phyloP scores from a whole-genome alignment of 2,888 invertebrate species.

The Ophion ventricosus region DNA sequence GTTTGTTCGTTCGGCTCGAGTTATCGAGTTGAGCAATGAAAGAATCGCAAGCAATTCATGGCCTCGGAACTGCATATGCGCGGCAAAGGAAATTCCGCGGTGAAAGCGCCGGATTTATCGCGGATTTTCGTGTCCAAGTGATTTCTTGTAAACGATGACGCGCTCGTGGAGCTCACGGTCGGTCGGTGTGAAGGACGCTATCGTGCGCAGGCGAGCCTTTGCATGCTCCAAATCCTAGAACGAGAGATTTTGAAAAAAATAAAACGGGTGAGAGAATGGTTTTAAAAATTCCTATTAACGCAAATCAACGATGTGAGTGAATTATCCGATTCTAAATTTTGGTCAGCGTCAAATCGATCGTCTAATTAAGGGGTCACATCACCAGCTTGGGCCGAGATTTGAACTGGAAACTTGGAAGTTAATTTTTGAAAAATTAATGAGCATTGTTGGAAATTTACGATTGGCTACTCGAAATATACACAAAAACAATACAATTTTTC shows the following conservation, averaged over 20 bases:
- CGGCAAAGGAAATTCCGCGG: constrained; percentile 4
- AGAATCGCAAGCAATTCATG: background rate
- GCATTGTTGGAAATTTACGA: background rate
- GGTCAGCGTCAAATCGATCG: no score
- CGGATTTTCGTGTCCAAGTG: constrained; percentile 58
- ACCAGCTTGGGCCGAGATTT: background rate
- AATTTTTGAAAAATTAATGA: background rate
- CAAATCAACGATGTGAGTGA: no score
- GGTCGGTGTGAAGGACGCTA: constrained; percentile 78
- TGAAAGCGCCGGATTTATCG: background rate
- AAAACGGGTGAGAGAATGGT: background rate
- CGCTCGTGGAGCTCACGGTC: constrained; percentile 78
- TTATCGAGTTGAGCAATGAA: constrained; percentile 77
- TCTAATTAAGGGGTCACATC: background rate
- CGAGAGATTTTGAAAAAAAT: background rate
- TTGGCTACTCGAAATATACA: background rate
- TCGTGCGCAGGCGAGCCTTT: constrained; percentile 78
- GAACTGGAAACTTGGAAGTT: background rate
- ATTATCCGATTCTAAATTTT: no score
- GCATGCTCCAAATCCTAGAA: constrained; percentile 77
- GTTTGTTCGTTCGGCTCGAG: constrained; percentile 84
- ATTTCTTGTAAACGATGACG: constrained; percentile 72
- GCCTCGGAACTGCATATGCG: background rate
- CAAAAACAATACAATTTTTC: background rate
- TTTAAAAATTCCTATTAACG: background rate